Base-by-base conservation (phyloP, 2,113 vertebrate species). In the Melanerpes formicivorus region DNA sequence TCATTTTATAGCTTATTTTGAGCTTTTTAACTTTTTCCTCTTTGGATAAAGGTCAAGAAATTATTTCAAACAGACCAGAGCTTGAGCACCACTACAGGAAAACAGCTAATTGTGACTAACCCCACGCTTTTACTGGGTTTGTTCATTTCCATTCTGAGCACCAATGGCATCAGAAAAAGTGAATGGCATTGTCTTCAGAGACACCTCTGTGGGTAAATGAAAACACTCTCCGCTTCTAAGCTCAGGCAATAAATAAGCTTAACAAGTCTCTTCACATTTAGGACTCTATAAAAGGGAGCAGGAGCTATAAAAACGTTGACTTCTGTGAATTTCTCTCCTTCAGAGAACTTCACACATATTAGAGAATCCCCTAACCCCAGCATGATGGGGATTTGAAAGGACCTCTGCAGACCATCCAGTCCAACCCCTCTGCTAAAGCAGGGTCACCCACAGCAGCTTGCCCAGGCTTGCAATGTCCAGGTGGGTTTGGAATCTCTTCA, bases 101-200 rank as follows among this genome's bases (percentile, higher is more conserved):
- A 86, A 93, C 80, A 95, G 74, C 67, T 95, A 88, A 92, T 94
- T 92, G 81, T 95, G 93, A 77, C 64, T 90, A 87, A 84, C 89
- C 64, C 80, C 65, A 7, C 23, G 58, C 13, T 16, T 37, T 63
- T 50, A 44, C 87, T 92, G 79, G 52, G 92, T 79, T 82, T 52
- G 79, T 76, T 92, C 1, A 25, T 93, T 89, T 90, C 89, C 55
- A 32, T 82, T 80, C 37, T 1, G 4, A 81, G 58, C 34, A 54
- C 26, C 59, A 21, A 56, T 32, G 25, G 62, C 69, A 76, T 73
- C 63, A 76, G 78, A 83, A 76, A 71, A 72, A 63, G 10, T 12
- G 62, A 78, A 64, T 34, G 66, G 54, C 62, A 5, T 44, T 48
- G 54, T 48, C 67, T 77, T 82, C 37, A 42, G 63, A 77, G 69